A percentile compares a stretch with the other conserved stretches of the same genome.
phyloP scores from a whole-genome alignment of 2,888 invertebrate species.

The Calephelis perditalis region DNA sequence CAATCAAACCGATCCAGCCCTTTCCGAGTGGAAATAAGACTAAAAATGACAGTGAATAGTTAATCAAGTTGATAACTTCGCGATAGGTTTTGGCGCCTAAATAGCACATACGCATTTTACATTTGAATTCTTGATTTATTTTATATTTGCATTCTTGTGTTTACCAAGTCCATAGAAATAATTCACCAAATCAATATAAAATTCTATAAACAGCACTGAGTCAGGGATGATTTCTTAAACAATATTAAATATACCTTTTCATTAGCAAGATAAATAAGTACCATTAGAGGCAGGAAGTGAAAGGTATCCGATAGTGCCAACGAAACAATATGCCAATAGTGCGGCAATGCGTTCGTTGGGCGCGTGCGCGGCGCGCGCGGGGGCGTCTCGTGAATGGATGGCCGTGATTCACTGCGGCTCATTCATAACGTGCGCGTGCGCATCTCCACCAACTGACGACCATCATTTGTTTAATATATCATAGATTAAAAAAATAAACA shows the following conservation, averaged over 20 bases:
- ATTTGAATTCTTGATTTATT: too few species aligned
- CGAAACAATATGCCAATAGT: slow-evolving; percentile 54
- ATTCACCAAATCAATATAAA: too few species aligned
- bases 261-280: slow-evolving; percentile 22
- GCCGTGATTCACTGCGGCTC: slow-evolving; percentile 65
- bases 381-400: slow-evolving; percentile 65
- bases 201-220: neutral
- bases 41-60: too few species aligned
- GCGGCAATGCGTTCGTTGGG: slow-evolving; percentile 47
- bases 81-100: too few species aligned
- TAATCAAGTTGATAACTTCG: too few species aligned
- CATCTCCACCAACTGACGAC: slow-evolving; percentile 26
- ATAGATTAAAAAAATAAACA: neutral
- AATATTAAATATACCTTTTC: slow-evolving; percentile 4
- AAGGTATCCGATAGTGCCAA: slow-evolving; percentile 53
- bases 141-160: too few species aligned
- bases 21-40: too few species aligned
- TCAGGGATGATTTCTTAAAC: neutral
- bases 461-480: slow-evolving; percentile 1
- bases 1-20: too few species aligned
- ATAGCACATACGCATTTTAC: too few species aligned
- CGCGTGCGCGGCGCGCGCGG: slow-evolving; percentile 51
- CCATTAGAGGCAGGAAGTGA: slow-evolving; percentile 55
- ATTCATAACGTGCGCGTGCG: slow-evolving; percentile 56
- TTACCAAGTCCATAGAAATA: too few species aligned